Evolutionary conservation across 2,113 vertebrate genomes (phyloP).

Genomic region (Gavialis gangeticus): DNA sequence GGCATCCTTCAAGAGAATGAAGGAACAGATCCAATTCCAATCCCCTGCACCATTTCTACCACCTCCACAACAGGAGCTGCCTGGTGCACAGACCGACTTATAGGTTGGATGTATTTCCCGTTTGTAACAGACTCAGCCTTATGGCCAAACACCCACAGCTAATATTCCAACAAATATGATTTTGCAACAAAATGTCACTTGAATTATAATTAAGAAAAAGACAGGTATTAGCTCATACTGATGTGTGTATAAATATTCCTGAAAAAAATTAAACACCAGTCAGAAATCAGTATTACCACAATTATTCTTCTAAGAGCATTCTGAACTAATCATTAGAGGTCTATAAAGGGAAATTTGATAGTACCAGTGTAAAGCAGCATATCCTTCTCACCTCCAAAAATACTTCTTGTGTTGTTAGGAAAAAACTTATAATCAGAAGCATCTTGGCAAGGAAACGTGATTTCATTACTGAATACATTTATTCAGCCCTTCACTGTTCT

Average conservation of each 20-base stretch:
- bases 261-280: background rate
- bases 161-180: conserved; percentile 7
- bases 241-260: conserved; percentile 1
- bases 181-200: conserved; percentile 48
- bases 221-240: conserved; percentile 12
- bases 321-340: background rate
- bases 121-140: conserved; percentile 34
- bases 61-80: conserved; percentile 26
- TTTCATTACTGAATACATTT: conserved; percentile 1
- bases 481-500: background rate
- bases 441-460: background rate
- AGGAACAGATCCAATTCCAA: conserved; percentile 12
- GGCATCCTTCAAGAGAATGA: background rate
- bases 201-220: background rate
- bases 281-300: background rate
- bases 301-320: conserved; percentile 3
- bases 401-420: background rate
- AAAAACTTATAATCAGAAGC: background rate
- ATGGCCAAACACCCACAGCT: conserved; percentile 36
- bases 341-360: background rate
- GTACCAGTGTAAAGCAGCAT: background rate
- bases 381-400: background rate
- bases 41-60: background rate
- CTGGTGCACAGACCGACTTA: conserved; percentile 16
- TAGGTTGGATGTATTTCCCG: conserved; percentile 21